Conservation (phyloP, 2,113 vertebrate genomes). For the Kryptolebias marmoratus region DNA sequence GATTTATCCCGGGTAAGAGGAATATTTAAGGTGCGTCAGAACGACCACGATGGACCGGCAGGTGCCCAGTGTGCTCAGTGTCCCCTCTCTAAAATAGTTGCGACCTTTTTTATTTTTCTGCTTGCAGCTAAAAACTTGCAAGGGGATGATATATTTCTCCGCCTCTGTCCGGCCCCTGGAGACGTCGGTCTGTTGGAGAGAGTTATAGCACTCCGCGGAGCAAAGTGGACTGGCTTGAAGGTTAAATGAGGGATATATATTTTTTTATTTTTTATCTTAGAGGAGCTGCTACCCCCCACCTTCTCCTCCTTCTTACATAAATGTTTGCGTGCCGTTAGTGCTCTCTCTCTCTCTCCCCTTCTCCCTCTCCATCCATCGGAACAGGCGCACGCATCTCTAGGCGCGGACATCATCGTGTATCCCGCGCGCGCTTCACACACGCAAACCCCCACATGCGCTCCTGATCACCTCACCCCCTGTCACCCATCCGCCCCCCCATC, state of each 20-base stretch:
- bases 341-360: slow-evolving; percentile 29
- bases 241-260: slow-evolving; percentile 19
- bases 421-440: background rate
- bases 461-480: slow-evolving; percentile 17
- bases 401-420: slow-evolving; percentile 27
- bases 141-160: background rate
- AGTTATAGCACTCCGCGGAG: slow-evolving; percentile 1
- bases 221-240: slow-evolving; percentile 29
- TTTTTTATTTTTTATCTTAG: slow-evolving; percentile 8
- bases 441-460: slow-evolving; percentile 31
- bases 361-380: slow-evolving; percentile 13
- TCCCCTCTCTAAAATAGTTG: slow-evolving; percentile 9
- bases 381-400: slow-evolving; percentile 45
- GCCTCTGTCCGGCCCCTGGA: background rate
- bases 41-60: slow-evolving; percentile 19
- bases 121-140: background rate
- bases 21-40: slow-evolving; percentile 28
- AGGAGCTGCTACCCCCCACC: slow-evolving; percentile 30
- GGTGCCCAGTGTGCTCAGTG: slow-evolving; percentile 4
- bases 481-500: slow-evolving; percentile 8
- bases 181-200: slow-evolving; percentile 3
- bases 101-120: background rate
- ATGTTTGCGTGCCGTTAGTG: slow-evolving; percentile 76
- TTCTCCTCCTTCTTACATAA: slow-evolving; percentile 64
- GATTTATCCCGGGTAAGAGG: background rate